These are phyloP conservation scores for Drosophila orosa DNA, from an alignment of 1,140 invertebrate genomes.

Conservation along the genomic window DNA sequence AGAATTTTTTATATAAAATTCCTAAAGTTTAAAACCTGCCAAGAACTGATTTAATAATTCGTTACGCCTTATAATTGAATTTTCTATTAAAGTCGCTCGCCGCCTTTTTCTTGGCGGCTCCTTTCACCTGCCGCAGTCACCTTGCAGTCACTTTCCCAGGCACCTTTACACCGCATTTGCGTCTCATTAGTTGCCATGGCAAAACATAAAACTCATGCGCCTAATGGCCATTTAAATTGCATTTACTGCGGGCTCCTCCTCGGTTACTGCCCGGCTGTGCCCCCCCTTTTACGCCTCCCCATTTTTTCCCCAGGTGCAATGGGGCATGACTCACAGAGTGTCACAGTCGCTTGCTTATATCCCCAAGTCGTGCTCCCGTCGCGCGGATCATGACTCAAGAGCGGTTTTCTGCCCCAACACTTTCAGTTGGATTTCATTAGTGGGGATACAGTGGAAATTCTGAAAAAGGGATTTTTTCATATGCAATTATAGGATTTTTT, in stretches of 20 bases:
- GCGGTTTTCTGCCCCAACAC: conserved; percentile 36
- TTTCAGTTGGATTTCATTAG: conserved; percentile 39
- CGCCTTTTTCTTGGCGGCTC: neutral
- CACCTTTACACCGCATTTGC: conserved; percentile 36
- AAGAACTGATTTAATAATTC: conserved; percentile 2
- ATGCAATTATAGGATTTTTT: neutral
- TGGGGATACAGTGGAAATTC: conserved; percentile 17
- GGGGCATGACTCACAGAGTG: conserved; percentile 67
- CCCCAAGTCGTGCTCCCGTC: conserved; percentile 39
- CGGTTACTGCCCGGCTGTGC: neutral
- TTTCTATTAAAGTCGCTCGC: neutral
- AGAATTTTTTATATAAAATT: neutral
- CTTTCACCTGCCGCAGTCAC: conserved; percentile 38
- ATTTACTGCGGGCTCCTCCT: conserved; percentile 31
- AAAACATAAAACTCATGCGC: conserved; percentile 62
- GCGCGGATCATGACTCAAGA: conserved; percentile 59
- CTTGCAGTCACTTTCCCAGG: conserved; percentile 33
- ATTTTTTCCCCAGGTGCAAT: conserved; percentile 42
- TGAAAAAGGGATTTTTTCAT: neutral
- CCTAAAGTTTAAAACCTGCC: neutral
- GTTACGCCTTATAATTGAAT: neutral
- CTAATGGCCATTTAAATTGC: conserved; percentile 72
- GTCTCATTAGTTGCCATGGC: conserved; percentile 37
- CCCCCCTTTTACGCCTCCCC: neutral
- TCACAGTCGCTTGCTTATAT: conserved; percentile 57